These are phyloP conservation scores for Eubasilissa splendida DNA, from an alignment of 2,888 invertebrate genomes.

Conservation along the genomic window DNA sequence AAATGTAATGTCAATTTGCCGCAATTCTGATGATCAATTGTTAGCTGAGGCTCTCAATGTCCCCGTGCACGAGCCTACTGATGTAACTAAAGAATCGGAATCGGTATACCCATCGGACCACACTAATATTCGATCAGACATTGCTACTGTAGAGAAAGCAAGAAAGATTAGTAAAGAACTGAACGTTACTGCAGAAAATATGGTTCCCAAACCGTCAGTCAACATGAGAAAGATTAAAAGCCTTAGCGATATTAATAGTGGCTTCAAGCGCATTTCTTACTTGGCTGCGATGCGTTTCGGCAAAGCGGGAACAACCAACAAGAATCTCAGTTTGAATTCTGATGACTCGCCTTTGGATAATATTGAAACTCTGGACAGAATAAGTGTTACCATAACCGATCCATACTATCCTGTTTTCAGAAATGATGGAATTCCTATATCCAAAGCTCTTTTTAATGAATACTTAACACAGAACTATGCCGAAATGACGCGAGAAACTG, in stretches of 20 bases:
- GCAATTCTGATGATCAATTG: slow-evolving; percentile 71
- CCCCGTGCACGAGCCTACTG: slow-evolving; percentile 12
- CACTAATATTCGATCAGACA: slow-evolving; percentile 18
- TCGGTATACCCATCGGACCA: neutral
- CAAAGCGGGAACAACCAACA: slow-evolving; percentile 61
- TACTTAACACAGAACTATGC: slow-evolving; percentile 79
- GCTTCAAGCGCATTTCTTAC: slow-evolving; percentile 73
- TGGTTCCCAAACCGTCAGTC: slow-evolving; percentile 68
- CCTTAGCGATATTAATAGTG: slow-evolving; percentile 77
- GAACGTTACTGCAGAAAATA: slow-evolving; percentile 65
- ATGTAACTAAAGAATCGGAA: slow-evolving; percentile 23
- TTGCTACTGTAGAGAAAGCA: slow-evolving; percentile 64
- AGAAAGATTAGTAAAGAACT: slow-evolving; percentile 54
- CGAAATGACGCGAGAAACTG: slow-evolving; percentile 63
- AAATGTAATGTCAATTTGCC: slow-evolving; percentile 82
- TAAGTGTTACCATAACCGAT: slow-evolving; percentile 83
- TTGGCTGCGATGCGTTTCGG: slow-evolving; percentile 74
- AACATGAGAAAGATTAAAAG: slow-evolving; percentile 72
- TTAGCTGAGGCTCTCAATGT: slow-evolving; percentile 51
- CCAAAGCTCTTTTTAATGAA: slow-evolving; percentile 80
- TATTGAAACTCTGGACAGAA: slow-evolving; percentile 65
- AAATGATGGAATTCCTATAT: slow-evolving; percentile 81
- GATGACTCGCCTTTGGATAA: slow-evolving; percentile 66
- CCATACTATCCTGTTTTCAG: slow-evolving; percentile 85
- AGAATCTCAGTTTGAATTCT: slow-evolving; percentile 60